phyloP scores from a whole-genome alignment of 2,888 invertebrate genomes.

The Nomada goodeniana region DNA sequence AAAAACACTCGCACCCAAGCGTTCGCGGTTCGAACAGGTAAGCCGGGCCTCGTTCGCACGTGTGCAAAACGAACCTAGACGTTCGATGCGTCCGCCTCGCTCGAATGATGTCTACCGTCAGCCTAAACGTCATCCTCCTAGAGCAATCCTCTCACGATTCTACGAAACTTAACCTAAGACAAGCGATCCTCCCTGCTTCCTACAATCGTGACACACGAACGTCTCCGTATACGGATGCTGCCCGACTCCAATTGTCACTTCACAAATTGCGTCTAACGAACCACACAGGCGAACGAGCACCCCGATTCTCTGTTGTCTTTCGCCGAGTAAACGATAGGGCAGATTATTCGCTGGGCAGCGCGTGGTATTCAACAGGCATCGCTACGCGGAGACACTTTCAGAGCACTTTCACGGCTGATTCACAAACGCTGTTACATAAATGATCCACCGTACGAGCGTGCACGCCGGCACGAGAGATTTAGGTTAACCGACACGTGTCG shows the following conservation, averaged over 20 bases:
- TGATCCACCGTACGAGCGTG: slow-evolving; percentile 1
- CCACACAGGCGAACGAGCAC: neutral
- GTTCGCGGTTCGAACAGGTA: slow-evolving; percentile 51
- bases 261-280: neutral
- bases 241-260: too few species aligned
- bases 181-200: neutral
- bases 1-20: slow-evolving; percentile 51
- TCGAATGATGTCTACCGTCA: slow-evolving; percentile 11
- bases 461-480: slow-evolving; percentile 4
- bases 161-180: slow-evolving; percentile 4
- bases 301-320: neutral
- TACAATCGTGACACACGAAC: neutral
- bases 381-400: too few species aligned
- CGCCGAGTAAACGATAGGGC: too few species aligned
- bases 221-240: too few species aligned
- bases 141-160: neutral
- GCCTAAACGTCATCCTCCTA: slow-evolving; percentile 1
- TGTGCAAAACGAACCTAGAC: slow-evolving; percentile 22
- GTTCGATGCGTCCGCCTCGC: neutral
- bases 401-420: neutral
- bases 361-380: neutral
- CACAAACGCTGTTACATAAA: slow-evolving; percentile 17
- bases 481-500: slow-evolving; percentile 53
- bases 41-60: slow-evolving; percentile 20
- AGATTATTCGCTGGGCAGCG: too few species aligned